Base-by-base conservation (phyloP, 2,888 invertebrate species). In the Xylota sylvarum region DNA sequence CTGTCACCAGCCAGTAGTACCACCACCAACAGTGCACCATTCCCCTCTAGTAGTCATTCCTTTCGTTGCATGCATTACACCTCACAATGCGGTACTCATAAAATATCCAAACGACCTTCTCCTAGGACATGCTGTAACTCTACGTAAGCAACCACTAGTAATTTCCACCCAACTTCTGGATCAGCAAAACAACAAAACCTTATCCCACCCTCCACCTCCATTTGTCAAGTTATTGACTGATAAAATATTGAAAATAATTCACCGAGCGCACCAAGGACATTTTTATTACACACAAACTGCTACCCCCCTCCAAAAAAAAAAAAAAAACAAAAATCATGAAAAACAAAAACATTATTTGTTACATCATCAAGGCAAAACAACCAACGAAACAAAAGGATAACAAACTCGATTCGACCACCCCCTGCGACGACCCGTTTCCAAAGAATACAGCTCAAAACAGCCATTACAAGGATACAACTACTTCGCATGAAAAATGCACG, bases 211-310 rank as follows among this genome's bases (percentile, higher is more conserved):
- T n/a, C 70, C 46, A 12, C 80, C 82, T 43, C 67, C 86, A 86
- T 82, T 86, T 86, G 86, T 86, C 86, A 86, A 86, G 86, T 86
- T 86, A 86, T 86, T 86, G 86, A 86, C 86, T 86, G 86, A 82
- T 86, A 86, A 86, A 86, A 86, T 86, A 86, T 86, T 86, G 86
- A 86, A 82, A 82, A 86, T 86, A 86, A 86, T 82, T 86, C 86
- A 73, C 67, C 69, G 35, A 82, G 82, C 77, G 62, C 86, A 73
- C 77, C 82, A 86, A 86, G 78, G 86, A 86, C 86, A 73, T 82
- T 86, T 86, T 86, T 86, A 86, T 78, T 86, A 69, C 85, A 82
- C 72, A 86, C 81, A 72, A 76, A 72, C 81, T 73, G 35, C 64
- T 79, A 12, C 3, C 23, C 23, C 23, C 23, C 23, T 2, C 32